Base-by-base conservation (phyloP, 2,888 invertebrate species). In the Rotaria macrura region DNA sequence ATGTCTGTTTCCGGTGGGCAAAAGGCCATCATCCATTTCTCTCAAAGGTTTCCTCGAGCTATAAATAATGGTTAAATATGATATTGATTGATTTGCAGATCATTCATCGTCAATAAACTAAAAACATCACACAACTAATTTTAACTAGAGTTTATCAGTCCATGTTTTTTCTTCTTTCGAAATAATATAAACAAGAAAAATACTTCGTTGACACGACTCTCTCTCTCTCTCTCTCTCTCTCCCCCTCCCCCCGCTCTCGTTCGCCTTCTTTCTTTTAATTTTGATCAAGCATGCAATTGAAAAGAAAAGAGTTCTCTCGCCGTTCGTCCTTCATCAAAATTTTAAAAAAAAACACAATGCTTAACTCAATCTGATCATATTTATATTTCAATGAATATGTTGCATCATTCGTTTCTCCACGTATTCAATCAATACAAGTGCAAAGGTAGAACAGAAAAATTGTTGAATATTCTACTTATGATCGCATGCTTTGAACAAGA, bases 1-100 rank as follows among this genome's bases (percentile, higher is more conserved):
- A 34, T 65, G 65, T 65, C 65, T 65, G 65, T 65, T 65, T 65
- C 65, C 65, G 65, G 65, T 65, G 65, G 65, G 65, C 65, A 65
- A 65, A 65, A 65, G 65, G 65, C 29, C 65, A 34, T 17, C 65
- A 34, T 65, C 65, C 34, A 65, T 65, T 65, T 34, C 20, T 29
- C 20, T 65, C 34, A 29, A 65, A 65, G 65, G 34, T 65, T 20
- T 65, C 65, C 34, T 65, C 17, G 25, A 65, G 65, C 65, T 65
- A 65, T 20, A 65, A 65, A 65, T 65, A 65, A 65, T 65, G 12
- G 65, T 29, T 65, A 38, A 65, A 65, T 65, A 65, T 65, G 34
- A 65, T 17, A 34, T 20, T 65, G 34, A 65, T 65, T 34, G 65
- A 65, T 65, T 29, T 20, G 38, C 34, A 20, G 54, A 54, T 54